Percentiles rank a stretch among this genome's conserved stretches.
Conservation (phyloP, 2,113 vertebrate genomes). For the Machaerirhynchus nigripectus region DNA sequence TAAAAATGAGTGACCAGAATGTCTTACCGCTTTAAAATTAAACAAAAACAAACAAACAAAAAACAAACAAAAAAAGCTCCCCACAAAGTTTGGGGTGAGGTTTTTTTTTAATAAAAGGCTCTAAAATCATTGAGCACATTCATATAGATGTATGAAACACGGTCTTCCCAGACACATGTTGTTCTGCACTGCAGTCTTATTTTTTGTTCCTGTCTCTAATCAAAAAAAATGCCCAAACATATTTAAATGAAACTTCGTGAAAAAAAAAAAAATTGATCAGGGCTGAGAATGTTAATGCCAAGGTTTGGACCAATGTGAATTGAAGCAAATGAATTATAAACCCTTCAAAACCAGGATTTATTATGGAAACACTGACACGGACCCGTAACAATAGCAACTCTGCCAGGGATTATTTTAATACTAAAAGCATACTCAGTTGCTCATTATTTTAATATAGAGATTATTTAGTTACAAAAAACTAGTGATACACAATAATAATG, state of each 20-base stretch:
- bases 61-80: too few relatives aligned
- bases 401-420: constrained; percentile 53
- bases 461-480: not conserved
- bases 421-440: constrained; percentile 16
- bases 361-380: constrained; percentile 24
- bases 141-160: not conserved
- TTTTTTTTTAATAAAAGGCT: not conserved
- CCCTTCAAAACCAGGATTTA: constrained; percentile 40
- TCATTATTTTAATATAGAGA: constrained; percentile 23
- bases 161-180: not conserved
- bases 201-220: not conserved
- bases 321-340: constrained; percentile 52
- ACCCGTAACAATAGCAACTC: constrained; percentile 45
- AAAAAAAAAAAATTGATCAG: not conserved
- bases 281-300: constrained; percentile 9
- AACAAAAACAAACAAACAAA: not conserved
- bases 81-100: not conserved
- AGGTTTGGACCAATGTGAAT: constrained; percentile 28
- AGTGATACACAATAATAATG: not conserved
- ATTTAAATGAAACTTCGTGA: constrained; percentile 49
- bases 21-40: not conserved
- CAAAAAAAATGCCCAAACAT: not conserved
- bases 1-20: not conserved
- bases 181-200: not conserved
- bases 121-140: not conserved